These are phyloP conservation scores for Lampris incognitus DNA, from an alignment of 2,113 vertebrate species.

Conservation along the genomic window DNA sequence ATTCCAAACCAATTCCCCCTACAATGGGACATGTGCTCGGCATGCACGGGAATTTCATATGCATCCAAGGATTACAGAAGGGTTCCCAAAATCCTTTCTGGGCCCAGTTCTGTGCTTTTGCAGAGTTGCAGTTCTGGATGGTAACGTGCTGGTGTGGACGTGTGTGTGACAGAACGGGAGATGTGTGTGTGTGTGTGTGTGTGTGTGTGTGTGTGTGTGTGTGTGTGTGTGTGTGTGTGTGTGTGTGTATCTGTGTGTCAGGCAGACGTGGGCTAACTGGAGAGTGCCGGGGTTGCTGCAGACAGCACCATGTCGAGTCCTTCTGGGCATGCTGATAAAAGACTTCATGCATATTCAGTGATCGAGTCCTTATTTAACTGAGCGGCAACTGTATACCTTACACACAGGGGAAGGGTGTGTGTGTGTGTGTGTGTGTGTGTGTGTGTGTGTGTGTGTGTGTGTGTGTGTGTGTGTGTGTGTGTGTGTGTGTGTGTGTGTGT, in stretches of 20 bases:
- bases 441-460: conserved; percentile 9
- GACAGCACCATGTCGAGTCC: conserved; percentile 16
- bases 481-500: conserved; percentile 26
- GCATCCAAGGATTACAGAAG: background rate
- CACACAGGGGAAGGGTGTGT: conserved; percentile 18
- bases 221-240: background rate
- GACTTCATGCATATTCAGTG: conserved; percentile 30
- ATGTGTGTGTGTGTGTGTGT: background rate
- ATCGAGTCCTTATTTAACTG: background rate
- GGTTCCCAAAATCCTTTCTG: background rate
- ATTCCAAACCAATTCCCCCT: conserved; percentile 20
- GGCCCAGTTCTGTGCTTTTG: background rate
- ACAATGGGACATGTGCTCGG: background rate
- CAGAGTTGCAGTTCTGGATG: background rate
- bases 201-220: background rate
- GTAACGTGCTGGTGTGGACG: background rate
- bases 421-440: conserved; percentile 18
- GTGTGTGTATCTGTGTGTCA: background rate
- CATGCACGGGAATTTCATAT: background rate
- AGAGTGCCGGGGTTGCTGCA: conserved; percentile 6
- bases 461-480: conserved; percentile 29
- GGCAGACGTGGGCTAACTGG: background rate
- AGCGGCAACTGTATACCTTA: conserved; percentile 11
- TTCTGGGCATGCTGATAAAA: conserved; percentile 23
- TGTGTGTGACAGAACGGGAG: background rate